Conservation (phyloP, 2,888 invertebrate species). For the Scrobipalpa costella region DNA sequence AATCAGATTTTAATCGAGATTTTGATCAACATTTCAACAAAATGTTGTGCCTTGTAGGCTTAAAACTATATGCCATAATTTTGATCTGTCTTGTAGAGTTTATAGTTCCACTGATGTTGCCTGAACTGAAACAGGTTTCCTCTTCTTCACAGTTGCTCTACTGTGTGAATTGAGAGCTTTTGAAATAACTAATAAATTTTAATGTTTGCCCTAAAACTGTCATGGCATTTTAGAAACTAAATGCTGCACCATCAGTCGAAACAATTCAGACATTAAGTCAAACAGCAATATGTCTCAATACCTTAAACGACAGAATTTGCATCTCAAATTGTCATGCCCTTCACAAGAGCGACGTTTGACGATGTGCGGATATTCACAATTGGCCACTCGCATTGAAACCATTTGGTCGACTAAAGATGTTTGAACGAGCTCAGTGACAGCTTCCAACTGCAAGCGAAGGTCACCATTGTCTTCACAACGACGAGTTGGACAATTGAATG, state of each 20-base stretch:
- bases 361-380: not conserved
- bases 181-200: no score
- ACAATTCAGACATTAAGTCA: not conserved
- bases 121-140: no score
- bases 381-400: slow-evolving; percentile 2
- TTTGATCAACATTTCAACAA: not conserved
- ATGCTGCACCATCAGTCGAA: not conserved
- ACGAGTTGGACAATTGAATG: slow-evolving; percentile 68
- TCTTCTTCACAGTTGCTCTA: no score
- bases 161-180: no score
- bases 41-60: not conserved
- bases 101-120: no score
- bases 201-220: no score
- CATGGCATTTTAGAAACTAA: no score
- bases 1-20: not conserved
- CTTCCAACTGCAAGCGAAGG: slow-evolving; percentile 42
- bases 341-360: not conserved
- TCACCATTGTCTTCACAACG: slow-evolving; percentile 53
- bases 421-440: slow-evolving; percentile 29
- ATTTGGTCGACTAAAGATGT: slow-evolving; percentile 15
- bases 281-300: slow-evolving; percentile 4
- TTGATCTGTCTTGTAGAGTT: not conserved
- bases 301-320: not conserved
- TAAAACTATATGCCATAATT: not conserved
- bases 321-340: not conserved